Evolutionary conservation across 2,113 vertebrate species (phyloP), one percentile per base, ranked within the genome.

Genomic region (Myiagra hebetior): DNA sequence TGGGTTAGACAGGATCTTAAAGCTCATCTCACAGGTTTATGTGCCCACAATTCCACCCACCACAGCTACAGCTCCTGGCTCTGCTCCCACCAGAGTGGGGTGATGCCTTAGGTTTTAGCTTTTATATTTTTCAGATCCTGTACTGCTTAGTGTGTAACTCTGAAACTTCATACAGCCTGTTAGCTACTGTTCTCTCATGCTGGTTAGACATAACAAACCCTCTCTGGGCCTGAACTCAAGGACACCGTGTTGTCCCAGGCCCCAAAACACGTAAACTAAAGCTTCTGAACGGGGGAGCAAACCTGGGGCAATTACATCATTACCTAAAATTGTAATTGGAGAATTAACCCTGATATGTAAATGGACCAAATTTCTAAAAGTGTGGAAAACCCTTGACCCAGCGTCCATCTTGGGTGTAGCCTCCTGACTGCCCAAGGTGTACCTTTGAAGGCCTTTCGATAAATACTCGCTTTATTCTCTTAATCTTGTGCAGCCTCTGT

Each of bases 31-130:
- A 0, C 44, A 35, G 46, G 37, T 68, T 44, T 46, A 16, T 49
- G 55, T 49, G 63, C 47, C 26, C 47, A 76, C 47, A 62, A 8
- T 35, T 76, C n/a, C n/a, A 15, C 41, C 55, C 41, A 39, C 11
- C 16, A 10, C 53, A 49, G 50, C 30, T 17, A 9, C 28, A 41
- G 56, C 7, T 1, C 42, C 50, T 6, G 5, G 57, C 42, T 47
- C 73, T 17, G 67, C 37, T 87, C 60, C 55, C 41, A 16, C 3
- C 3, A 8, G 30, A 28, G 17, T 0, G 0, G 24, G 21, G 21
- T 57, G 56, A 23, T 35, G 56, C 22, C 21, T 57, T 35, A 35
- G 6, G 22, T 57, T 57, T 57, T 35, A 57, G n/a, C 33, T 57
- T 57, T 35, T 35, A 23, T 57, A 57, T 35, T n/a, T 57, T 57